Conservation (phyloP, 30 jellyfish, hydroid and myxozoan species). For the Turritopsis dohrnii region DNA sequence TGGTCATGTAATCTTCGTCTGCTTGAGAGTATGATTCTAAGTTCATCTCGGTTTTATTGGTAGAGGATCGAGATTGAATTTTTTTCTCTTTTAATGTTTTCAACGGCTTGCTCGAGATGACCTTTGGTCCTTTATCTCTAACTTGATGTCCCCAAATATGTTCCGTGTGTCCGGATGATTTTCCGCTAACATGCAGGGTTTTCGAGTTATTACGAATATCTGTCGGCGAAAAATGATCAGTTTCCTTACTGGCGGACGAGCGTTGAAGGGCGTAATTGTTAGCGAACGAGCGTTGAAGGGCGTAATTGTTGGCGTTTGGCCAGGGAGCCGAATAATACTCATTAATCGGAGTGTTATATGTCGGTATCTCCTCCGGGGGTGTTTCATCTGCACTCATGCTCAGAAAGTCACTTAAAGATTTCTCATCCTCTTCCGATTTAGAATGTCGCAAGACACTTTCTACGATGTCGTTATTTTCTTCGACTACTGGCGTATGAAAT, state of each 20-base stretch:
- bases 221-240: background rate
- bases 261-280: background rate
- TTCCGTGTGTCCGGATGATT: background rate
- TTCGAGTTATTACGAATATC: background rate
- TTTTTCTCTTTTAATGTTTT: background rate
- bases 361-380: background rate
- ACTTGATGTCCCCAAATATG: background rate
- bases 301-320: too few species aligned
- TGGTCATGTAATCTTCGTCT: background rate
- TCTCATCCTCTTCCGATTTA: background rate
- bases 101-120: background rate
- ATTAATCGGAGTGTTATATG: background rate
- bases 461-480: background rate
- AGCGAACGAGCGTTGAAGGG: background rate
- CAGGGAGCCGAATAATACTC: background rate
- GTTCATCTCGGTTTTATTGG: background rate
- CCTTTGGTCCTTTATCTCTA: background rate
- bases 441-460: background rate
- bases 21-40: background rate
- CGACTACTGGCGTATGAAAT: background rate
- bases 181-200: background rate
- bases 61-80: background rate
- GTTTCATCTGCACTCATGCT: background rate
- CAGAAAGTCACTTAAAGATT: background rate
- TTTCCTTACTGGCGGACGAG: background rate